Base-by-base conservation (phyloP, 2,797 vertebrate genomes). In the Pangasius larnaudii region DNA sequence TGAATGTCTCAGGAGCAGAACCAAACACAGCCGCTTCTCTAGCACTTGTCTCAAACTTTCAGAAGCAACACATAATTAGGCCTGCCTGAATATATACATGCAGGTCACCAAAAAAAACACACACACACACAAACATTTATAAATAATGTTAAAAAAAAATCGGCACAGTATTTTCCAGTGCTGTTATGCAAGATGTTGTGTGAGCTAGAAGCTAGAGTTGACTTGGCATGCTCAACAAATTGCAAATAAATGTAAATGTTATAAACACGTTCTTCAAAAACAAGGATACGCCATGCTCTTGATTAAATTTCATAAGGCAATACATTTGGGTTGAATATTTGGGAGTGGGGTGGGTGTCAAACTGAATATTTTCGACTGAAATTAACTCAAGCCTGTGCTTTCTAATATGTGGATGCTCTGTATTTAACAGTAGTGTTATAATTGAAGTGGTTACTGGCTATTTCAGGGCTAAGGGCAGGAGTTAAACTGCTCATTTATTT, bases 1-100 rank as follows among this genome's bases (percentile, higher is more conserved):
- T 97, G 91, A 99, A 99, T 58, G 96, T 96, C 92, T 99, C 98
- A 77, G 98, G 99, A 13, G 97, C 97, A 24, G 98, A 98, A 7
- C 96, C 98, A 96, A 99, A 99, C 90, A 99, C 97, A 0, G 97
- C 97, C 89, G 99, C 96, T 94, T 99, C 98, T 65, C 96, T 97
- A 89, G 98, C 98, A 80, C 98, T 98, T 72, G 98, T 97, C 92
- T 95, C 96, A 92, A 98, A 95, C 98, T 99, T 93, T 78, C 65
- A 63, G 51, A 51, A 79, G 77, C 42, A 80, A 24, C 56, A 42
- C n/a, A 1, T 30, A 78, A 30, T 18, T 33, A 53, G 49, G 16
- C 56, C 11, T 61, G 7, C 11, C 24, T 27, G 24, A 59, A 81
- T 61, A 46, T 63, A 61, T 63, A 63, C 79, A 81, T 61, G 58